Evolutionary conservation across 2,113 vertebrate genomes (phyloP).

Genomic region (Neogale vison): DNA sequence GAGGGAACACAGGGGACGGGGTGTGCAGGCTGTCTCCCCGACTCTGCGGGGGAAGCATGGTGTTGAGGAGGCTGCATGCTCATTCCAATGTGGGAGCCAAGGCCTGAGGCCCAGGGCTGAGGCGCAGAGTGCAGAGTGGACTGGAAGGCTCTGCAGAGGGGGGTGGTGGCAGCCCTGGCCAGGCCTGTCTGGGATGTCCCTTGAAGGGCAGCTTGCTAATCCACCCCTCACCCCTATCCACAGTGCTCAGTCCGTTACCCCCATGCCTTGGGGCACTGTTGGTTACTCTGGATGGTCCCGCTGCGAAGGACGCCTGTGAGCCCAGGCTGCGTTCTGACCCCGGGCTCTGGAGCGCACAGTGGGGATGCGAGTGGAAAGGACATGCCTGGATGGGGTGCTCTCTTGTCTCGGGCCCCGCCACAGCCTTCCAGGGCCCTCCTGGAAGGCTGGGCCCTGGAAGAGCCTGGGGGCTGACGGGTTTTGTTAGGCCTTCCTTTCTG

Average conservation of each 20-base stretch:
- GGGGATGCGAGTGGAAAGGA: not conserved
- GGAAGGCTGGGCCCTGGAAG: too few relatives aligned
- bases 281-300: not conserved
- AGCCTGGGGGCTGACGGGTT: too few relatives aligned
- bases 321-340: not conserved
- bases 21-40: fast-evolving
- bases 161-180: fast-evolving
- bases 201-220: fast-evolving
- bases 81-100: fast-evolving
- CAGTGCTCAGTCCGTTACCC: not conserved
- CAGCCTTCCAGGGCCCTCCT: fast-evolving
- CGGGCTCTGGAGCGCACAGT: not conserved
- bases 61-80: fast-evolving
- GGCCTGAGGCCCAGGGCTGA: not conserved
- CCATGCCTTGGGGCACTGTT: not conserved
- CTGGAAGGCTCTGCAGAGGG: not conserved
- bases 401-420: not conserved
- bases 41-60: fast-evolving
- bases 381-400: fast-evolving
- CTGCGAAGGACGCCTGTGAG: not conserved
- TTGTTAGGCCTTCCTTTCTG: too few relatives aligned
- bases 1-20: fast-evolving
- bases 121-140: fast-evolving
- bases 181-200: not conserved
- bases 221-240: fast-evolving